A percentile compares a stretch with the other conserved stretches of the same genome.
These are phyloP conservation scores for Cyrtodaria siliqua DNA, from an alignment of 2,888 invertebrate species.

Conservation along the genomic window DNA sequence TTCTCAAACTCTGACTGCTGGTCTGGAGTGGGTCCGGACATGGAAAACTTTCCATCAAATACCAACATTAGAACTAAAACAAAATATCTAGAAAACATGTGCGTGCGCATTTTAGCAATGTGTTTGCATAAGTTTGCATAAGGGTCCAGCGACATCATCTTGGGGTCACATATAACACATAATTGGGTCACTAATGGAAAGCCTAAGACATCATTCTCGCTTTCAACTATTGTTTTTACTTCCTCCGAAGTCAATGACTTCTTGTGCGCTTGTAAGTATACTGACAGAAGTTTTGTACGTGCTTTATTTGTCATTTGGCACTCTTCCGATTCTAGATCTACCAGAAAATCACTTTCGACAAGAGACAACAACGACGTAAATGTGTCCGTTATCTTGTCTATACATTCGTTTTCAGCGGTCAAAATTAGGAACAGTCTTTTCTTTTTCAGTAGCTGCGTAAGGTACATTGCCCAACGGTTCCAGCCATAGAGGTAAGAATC, in stretches of 20 bases:
- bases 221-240: neutral
- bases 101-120: conserved; percentile 11
- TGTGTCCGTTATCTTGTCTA: neutral
- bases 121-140: neutral
- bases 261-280: conserved; percentile 8
- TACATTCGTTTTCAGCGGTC: conserved; percentile 27
- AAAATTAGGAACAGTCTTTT: conserved; percentile 39
- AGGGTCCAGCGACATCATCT: conserved; percentile 15
- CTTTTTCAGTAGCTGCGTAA: conserved; percentile 16
- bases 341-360: conserved; percentile 4
- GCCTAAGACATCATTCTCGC: neutral
- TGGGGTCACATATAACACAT: neutral
- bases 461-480: conserved; percentile 11
- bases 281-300: conserved; percentile 8
- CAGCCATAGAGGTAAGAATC: conserved; percentile 13
- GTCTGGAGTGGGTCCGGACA: neutral
- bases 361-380: conserved; percentile 8
- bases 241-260: conserved; percentile 8
- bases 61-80: conserved; percentile 27
- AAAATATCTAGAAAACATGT: conserved; percentile 13
- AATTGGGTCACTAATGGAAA: conserved; percentile 22
- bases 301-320: conserved; percentile 27
- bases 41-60: conserved; percentile 23
- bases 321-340: conserved; percentile 38
- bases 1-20: neutral